Evolutionary conservation across 2,113 vertebrate species (phyloP).

Genomic region (Odocoileus virginianus): DNA sequence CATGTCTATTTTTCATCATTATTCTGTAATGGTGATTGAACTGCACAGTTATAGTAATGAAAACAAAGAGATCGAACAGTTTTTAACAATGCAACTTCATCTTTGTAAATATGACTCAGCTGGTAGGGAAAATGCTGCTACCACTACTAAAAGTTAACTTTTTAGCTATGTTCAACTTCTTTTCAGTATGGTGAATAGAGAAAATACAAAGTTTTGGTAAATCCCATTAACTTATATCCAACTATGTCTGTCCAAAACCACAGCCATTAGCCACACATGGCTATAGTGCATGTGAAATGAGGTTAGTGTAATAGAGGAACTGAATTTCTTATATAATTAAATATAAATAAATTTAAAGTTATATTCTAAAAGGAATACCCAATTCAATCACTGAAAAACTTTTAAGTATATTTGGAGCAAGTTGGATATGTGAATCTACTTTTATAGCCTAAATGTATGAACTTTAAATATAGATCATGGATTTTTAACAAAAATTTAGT

Average conservation of each 20-base stretch:
- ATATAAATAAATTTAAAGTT: neutral
- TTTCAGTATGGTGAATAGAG: neutral
- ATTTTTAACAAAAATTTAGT: neutral
- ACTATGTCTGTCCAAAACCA: neutral
- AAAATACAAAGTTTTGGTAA: neutral
- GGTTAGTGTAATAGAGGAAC: neutral
- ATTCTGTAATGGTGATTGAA: neutral
- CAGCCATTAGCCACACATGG: neutral
- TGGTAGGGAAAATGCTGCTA: neutral
- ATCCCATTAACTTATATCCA: neutral
- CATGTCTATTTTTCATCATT: neutral
- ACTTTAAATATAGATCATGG: neutral
- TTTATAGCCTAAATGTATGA: neutral
- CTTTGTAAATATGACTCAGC: neutral
- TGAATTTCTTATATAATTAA: neutral
- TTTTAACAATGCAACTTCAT: neutral
- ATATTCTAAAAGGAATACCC: neutral
- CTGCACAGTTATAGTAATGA: neutral
- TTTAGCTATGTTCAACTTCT: neutral
- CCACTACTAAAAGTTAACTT: neutral
- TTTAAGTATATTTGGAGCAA: neutral
- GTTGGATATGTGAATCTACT: neutral
- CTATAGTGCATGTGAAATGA: neutral
- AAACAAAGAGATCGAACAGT: neutral
- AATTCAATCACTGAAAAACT: neutral